phyloP scores from a whole-genome alignment of 1,140 invertebrate genomes.

The Myzus persicae region DNA sequence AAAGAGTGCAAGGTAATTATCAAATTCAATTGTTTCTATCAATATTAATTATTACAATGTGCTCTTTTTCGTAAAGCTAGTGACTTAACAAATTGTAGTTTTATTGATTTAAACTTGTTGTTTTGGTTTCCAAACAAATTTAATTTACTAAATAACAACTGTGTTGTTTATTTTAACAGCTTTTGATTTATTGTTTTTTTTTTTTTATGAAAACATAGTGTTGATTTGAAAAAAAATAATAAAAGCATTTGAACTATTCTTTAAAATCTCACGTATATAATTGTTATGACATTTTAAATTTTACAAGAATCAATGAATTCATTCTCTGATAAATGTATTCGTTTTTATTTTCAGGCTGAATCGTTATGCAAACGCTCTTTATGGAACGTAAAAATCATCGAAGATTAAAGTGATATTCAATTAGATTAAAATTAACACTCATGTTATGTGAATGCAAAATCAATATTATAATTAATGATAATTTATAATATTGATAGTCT shows the following conservation, averaged over 20 bases:
- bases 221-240: not conserved
- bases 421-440: not conserved
- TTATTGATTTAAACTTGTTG: not conserved
- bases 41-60: not conserved
- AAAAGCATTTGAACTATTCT: not conserved
- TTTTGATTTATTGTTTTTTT: not conserved
- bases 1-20: constrained; percentile 52
- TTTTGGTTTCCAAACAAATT: not conserved
- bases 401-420: constrained; percentile 41
- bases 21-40: not conserved
- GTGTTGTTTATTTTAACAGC: not conserved
- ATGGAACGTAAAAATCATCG: not conserved
- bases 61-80: not conserved
- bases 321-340: not conserved
- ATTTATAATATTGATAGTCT: not conserved
- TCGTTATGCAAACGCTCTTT: not conserved
- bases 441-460: not conserved
- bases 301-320: not conserved
- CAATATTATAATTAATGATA: not conserved
- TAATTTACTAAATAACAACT: not conserved
- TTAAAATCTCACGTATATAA: not conserved
- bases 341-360: constrained; percentile 37
- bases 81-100: not conserved
- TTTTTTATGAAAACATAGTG: not conserved
- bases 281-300: not conserved